phyloP scores from a whole-genome alignment of 1,140 invertebrate species.

The Archegozetes longisetosus region DNA sequence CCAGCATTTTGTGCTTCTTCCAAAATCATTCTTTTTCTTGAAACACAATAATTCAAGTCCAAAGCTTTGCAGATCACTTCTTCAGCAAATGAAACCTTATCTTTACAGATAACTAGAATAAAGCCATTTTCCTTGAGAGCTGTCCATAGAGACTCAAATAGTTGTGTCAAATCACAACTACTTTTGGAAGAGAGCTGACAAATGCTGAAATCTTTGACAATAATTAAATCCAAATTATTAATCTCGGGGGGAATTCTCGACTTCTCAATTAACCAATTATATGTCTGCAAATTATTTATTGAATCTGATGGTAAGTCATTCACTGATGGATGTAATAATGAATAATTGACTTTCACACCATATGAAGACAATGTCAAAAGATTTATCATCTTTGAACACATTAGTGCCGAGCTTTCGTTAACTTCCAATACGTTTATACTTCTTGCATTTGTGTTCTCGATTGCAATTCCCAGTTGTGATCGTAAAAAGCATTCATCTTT shows the following conservation, averaged over 20 bases:
- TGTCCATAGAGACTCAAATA: constrained; percentile 26
- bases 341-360: constrained; percentile 1
- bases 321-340: not conserved
- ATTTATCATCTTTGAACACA: constrained; percentile 13
- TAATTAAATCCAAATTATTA: constrained; percentile 24
- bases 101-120: constrained; percentile 46
- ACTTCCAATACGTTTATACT: constrained; percentile 8
- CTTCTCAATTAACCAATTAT: constrained; percentile 6
- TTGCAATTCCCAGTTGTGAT: constrained; percentile 1
- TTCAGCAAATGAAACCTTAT: not conserved
- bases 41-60: no score
- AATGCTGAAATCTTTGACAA: constrained; percentile 26
- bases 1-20: not conserved
- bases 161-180: constrained; percentile 26
- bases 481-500: not conserved
- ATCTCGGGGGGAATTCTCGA: constrained; percentile 7
- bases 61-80: not conserved
- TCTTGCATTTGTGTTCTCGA: constrained; percentile 6
- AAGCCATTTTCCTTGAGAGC: constrained; percentile 53
- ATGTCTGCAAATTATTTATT: not conserved
- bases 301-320: not conserved
- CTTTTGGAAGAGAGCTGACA: not conserved
- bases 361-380: constrained; percentile 1
- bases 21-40: no score
- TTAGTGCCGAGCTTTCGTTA: not conserved